Evolutionary conservation across 2,113 vertebrate species (phyloP), one percentile per base, ranked within the genome.

Genomic region (Triplophysa tibetana): DNA sequence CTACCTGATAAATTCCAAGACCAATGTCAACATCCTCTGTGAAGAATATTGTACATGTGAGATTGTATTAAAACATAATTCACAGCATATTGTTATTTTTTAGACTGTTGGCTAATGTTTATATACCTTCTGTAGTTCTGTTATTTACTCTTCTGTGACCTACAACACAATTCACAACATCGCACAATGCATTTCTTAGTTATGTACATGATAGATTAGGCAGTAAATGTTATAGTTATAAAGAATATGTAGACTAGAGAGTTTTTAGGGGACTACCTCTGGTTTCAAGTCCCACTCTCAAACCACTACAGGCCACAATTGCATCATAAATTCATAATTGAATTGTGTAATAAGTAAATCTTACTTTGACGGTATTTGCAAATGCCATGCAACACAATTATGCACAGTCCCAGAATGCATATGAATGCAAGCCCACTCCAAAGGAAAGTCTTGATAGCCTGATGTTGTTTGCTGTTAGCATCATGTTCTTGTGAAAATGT

Each of bases 1-100:
- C 60, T 74, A 74, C 70, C 70, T 74, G 54, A 43, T 74, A 74
- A 74, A 60, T 23, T 61, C 7, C 54, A 74, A 43, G 1, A n/a
- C 1, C 2, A 43, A 11, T 24, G 56, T 43, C 33, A 23, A 21
- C 70, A 0, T 10, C 69, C 17, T 24, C 70, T 74, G 70, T 74
- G 12, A 60, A 73, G 29, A 17, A 43, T 16, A 73, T 73, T 41
- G 8, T 21, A 10, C 8, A 21, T 24, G n/a, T 58, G n/a, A 58
- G 54, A 58, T 21, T 58, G 2, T 21, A 58, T 58, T 7, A 10
- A 6, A 21, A 21, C 54, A 58, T 72, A 38, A 38, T 38, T 38
- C 33, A 12, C 14, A 6, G 38, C 10, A 41, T 58, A 21, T n/a
- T 58, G 54, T 21, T n/a, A n/a, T 19, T 10, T 58, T 19, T 21